Base-by-base conservation (phyloP, 2,888 invertebrate genomes). In the Monoplex corrugatus region DNA sequence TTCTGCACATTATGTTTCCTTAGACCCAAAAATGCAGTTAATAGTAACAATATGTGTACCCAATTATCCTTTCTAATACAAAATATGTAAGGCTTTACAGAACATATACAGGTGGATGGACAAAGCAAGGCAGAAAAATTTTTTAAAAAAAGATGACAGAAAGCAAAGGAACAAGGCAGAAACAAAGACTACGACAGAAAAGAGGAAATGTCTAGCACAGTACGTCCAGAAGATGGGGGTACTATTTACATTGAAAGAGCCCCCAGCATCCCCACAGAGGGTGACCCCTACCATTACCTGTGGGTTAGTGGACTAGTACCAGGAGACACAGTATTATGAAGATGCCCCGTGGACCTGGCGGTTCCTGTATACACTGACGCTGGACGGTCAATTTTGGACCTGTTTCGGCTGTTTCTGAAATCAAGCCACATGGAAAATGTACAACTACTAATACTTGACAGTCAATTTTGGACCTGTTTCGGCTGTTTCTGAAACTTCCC, bases 361-460 rank as follows among this genome's bases (percentile, higher is more conserved):
- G 44, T 87, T 19, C 80, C 63, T 40, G 87, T 83, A 45, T 88
- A 89, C 10, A 75, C 68, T 1, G 90, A 90, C n/a, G 75, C 85
- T 0, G 90, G 90, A 10, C 90, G 89, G 19, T 83, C 89, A 10
- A 72, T 75, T 28, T 80, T 90, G 43, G 35, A 32, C n/a, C 90
- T 82, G 13, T 75, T 80, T 63, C 91, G 87, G 2, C 40, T 80
- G 40, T 80, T 80, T 32, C 78, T 80, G 75, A 38, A 75, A 75
- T 35, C 13, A 75, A 13, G n/a, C n/a, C n/a, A n/a, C n/a, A n/a
- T n/a, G n/a, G n/a, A n/a, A n/a, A n/a, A n/a, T n/a, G n/a, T n/a
- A n/a, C n/a, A n/a, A n/a, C n/a, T n/a, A 75, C 68, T 1, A 89
- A 90, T 28, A 63, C 85, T 0, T 89, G 90, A 10, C 90, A 88